phyloP scores from a whole-genome alignment of 2,113 vertebrate species.

The Dermatemys mawii region DNA sequence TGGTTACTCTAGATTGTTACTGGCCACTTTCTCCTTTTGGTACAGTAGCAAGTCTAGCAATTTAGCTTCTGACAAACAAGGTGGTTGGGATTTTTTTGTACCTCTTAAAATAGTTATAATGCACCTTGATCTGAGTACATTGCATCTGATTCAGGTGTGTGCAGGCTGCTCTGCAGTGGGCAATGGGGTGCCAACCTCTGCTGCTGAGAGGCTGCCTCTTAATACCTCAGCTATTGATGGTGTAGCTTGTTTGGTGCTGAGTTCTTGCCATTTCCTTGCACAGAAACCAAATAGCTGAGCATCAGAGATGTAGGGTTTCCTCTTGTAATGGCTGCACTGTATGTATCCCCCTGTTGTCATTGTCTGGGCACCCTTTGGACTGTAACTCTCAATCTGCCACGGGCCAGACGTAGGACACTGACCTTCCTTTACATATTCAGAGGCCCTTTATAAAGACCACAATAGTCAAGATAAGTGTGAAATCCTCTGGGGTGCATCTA shows the following conservation, averaged over 20 bases:
- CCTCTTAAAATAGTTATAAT: background rate
- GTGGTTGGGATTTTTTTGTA: background rate
- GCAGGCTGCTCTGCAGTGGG: background rate
- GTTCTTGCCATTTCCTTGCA: background rate
- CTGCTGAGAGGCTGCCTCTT: accelerated
- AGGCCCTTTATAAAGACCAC: background rate
- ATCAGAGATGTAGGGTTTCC: background rate
- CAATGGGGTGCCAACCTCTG: background rate
- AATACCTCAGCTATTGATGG: background rate
- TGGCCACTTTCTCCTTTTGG: background rate
- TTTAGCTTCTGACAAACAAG: background rate
- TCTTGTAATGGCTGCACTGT: accelerated
- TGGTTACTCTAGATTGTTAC: background rate
- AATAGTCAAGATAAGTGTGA: background rate
- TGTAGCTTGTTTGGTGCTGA: background rate
- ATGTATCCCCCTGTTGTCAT: background rate
- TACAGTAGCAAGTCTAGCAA: background rate
- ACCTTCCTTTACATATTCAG: background rate
- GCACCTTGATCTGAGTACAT: background rate
- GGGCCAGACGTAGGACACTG: background rate
- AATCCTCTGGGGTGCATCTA: background rate
- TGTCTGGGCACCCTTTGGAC: background rate
- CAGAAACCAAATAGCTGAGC: background rate
- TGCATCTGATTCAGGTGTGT: background rate
- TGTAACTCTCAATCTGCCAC: background rate